Evolutionary conservation across 1,140 invertebrate genomes (phyloP).

Genomic region (Venturia canescens): DNA sequence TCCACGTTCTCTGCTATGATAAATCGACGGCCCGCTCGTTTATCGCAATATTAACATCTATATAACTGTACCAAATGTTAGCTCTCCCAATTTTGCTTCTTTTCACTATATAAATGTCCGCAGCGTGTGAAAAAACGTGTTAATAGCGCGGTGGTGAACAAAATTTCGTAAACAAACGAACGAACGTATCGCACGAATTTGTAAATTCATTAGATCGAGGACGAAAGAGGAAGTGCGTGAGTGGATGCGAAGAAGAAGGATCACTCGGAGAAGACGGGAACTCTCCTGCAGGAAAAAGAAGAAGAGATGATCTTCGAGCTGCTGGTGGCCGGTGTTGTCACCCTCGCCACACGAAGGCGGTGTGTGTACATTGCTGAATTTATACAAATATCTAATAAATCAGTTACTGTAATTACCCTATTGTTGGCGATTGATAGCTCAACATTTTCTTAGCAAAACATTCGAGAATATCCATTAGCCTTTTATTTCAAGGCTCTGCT

Average conservation of each 20-base stretch:
- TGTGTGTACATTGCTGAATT: constrained; percentile 76
- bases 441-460: not conserved
- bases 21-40: constrained; percentile 40
- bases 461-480: not conserved
- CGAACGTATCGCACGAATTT: constrained; percentile 1
- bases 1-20: constrained; percentile 58
- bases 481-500: too few species aligned
- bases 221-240: constrained; percentile 58
- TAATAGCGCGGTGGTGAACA: not conserved
- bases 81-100: too few species aligned
- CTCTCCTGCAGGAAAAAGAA: constrained; percentile 68
- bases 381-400: constrained; percentile 56
- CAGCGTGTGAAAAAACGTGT: not conserved
- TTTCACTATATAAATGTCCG: too few species aligned
- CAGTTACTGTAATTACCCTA: constrained; percentile 17
- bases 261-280: constrained; percentile 64
- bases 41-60: not conserved
- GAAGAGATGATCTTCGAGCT: constrained; percentile 75
- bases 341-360: constrained; percentile 76
- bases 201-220: not conserved
- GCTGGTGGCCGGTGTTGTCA: constrained; percentile 75
- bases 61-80: not conserved
- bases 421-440: not conserved
- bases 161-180: not conserved
- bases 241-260: constrained; percentile 65